Evolutionary conservation across 2,797 vertebrate genomes (phyloP), one percentile per base, ranked within the genome.

Genomic region (Hapalemur alaotrensis): DNA sequence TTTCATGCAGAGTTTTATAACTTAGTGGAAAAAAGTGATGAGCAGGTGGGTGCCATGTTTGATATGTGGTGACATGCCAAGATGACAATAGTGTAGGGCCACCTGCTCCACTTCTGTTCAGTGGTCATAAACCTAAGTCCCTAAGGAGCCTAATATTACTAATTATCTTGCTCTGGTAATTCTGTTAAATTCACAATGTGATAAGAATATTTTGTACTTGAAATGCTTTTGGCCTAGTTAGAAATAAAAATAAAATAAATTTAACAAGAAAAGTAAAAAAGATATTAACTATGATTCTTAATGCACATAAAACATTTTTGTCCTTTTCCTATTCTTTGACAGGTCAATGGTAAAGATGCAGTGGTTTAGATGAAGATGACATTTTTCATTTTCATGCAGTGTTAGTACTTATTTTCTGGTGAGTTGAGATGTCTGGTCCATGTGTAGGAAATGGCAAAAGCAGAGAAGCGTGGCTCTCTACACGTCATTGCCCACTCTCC

Each of bases 291-390:
- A 13, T 35, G 2, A 41, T 54, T 79, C 50, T 63, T 70, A 83
- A 46, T 15, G 14, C 2, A 38, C 11, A 35, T 52, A 57, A 92
- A 30, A 7, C 2, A 11, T 59, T 80, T 63, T 69, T 30, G 6
- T 48, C 13, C 18, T 23, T 67, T 73, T 76, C 23, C 32, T 75
- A 2, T 84, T 70, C 48, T 57, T 73, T 50, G 48, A 72, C 46
- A 79, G 22, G 14, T 43, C 50, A 89, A 79, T 41, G 97, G 96
- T 97, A 97, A 98, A 98, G 97, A 98, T 96, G 96, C 81, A 92
- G 96, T 97, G 97, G 98, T 98, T 98, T 99, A 99, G 98, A 98
- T 98, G 97, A 98, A 98, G 98, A 98, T 99, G 99, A 99, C 99
- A 96, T 97, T 98, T 98, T 98, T 97, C 84, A 96, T 97, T 97